Base-by-base conservation (phyloP, 2,888 invertebrate species). In the Abrostola triplasia region DNA sequence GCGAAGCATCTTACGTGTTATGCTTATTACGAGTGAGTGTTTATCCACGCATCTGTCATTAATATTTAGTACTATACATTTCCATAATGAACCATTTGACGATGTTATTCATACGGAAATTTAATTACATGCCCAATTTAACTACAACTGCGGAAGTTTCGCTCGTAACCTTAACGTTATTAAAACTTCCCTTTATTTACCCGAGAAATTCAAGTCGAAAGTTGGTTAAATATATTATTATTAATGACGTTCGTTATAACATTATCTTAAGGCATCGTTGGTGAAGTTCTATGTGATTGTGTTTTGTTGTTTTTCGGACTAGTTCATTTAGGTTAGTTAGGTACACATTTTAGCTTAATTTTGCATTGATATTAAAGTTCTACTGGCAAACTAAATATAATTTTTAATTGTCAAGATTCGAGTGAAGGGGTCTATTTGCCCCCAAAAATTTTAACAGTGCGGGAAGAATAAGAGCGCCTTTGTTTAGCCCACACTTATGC, bases 51-150 rank as follows among this genome's bases (percentile, higher is more conserved):
- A n/a, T 41, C n/a, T n/a, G 5, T 41, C 11, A 41, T 41, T 41
- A 41, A 41, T 41, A 41, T n/a, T n/a, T 41, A 41, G 6, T 13
- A 2, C 13, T 5, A 37, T 8, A 38, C 37, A 12, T 37, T 11
- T 36, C 12, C 37, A 37, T 9, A 52, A 35, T 36, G 36, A 35
- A 54, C 42, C 37, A 56, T 38, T 11, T 13, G 9, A 24, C 47
- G 44, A n/a, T 36, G n/a, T 37, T 37, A 36, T 48, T 60, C 42
- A 7, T 36, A 38, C 8, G 7, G 35, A 54, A 63, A 57, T 62
- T 42, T 65, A 66, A 63, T 70, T 63, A 62, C 59, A 59, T 36
- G 58, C 52, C 57, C 54, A 37, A 59, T 62, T 61, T 66, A 57
- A 51, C 41, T 36, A 54, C 13, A 41, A 44, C 48, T 59, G 66